Conservation (phyloP, 2,888 invertebrate species). For the Platycheirus albimanus region DNA sequence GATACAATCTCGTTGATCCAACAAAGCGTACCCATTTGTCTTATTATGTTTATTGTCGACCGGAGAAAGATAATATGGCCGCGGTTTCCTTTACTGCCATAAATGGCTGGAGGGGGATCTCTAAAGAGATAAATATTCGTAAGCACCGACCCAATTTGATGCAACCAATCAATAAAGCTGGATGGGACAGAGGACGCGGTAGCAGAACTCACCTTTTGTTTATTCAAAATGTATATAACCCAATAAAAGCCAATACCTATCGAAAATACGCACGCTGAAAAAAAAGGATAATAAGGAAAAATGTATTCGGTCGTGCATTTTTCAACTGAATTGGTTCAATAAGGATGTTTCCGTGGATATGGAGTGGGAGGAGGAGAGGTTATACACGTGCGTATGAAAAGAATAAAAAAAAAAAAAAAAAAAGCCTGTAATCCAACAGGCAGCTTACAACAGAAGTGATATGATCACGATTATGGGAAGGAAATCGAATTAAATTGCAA, state of each 20-base stretch:
- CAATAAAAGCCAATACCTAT: slow-evolving; percentile 45
- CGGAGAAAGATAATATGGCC: slow-evolving; percentile 60
- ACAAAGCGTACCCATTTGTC: slow-evolving; percentile 59
- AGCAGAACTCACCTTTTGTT: slow-evolving; percentile 22
- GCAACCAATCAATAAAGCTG: slow-evolving; percentile 40
- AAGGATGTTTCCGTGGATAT: slow-evolving; percentile 15
- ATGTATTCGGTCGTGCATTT: slow-evolving; percentile 51
- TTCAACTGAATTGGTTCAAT: slow-evolving; percentile 49
- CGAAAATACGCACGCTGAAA: slow-evolving; percentile 6
- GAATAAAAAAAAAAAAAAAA: not conserved
- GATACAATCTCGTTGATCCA: slow-evolving; percentile 6
- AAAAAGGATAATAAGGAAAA: slow-evolving; percentile 39
- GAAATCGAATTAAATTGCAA: slow-evolving; percentile 72
- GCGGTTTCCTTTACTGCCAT: slow-evolving; percentile 31
- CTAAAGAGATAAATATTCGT: slow-evolving; percentile 34
- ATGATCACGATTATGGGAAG: slow-evolving; percentile 56
- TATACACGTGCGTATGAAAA: not conserved
- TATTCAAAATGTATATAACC: slow-evolving; percentile 40
- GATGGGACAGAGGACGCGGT: not conserved
- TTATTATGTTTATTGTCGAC: slow-evolving; percentile 63
- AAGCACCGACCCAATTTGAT: slow-evolving; percentile 25
- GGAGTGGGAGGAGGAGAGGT: not conserved
- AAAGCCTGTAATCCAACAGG: slow-evolving; percentile 36
- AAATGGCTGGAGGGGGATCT: slow-evolving; percentile 23
- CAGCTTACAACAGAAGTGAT: slow-evolving; percentile 33